These are phyloP conservation scores for Osmoderma eremita DNA, from an alignment of 2,888 invertebrate species.

Conservation along the genomic window DNA sequence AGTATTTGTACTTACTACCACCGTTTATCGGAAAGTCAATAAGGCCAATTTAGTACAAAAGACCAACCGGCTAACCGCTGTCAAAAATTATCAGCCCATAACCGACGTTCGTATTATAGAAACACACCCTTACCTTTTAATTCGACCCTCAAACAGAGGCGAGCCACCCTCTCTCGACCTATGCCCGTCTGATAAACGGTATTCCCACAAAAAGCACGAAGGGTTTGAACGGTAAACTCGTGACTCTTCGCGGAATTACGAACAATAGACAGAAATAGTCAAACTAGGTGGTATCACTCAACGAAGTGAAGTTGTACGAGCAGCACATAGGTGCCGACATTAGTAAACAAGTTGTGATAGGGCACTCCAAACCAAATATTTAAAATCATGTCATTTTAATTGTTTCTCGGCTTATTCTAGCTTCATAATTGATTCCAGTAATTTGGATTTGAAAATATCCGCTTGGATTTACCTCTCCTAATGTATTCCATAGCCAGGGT, in stretches of 20 bases:
- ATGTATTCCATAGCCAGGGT: not conserved
- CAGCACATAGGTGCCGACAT: not conserved
- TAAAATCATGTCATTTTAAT: too few species aligned
- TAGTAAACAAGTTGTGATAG: too few species aligned
- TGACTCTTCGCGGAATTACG: not conserved
- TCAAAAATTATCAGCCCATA: conserved; percentile 58
- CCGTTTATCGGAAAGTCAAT: conserved; percentile 46
- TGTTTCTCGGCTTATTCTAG: too few species aligned
- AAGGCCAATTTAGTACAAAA: conserved; percentile 56
- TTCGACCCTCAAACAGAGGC: conserved; percentile 13
- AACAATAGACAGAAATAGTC: conserved; percentile 1
- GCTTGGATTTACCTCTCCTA: not conserved
- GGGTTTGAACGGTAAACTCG: conserved; percentile 23
- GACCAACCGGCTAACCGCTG: conserved; percentile 49
- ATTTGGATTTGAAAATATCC: too few species aligned
- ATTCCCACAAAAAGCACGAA: conserved; percentile 27
- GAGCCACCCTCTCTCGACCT: conserved; percentile 1
- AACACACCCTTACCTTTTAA: conserved; percentile 36
- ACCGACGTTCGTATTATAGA: conserved; percentile 56
- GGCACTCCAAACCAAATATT: too few species aligned
- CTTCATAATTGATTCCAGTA: too few species aligned
- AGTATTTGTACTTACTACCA: conserved; percentile 1
- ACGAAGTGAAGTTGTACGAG: not conserved
- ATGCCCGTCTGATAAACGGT: conserved; percentile 10
- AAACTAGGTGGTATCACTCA: not conserved